phyloP scores from a whole-genome alignment of 2,888 invertebrate genomes.

The Augochlorella aurata region DNA sequence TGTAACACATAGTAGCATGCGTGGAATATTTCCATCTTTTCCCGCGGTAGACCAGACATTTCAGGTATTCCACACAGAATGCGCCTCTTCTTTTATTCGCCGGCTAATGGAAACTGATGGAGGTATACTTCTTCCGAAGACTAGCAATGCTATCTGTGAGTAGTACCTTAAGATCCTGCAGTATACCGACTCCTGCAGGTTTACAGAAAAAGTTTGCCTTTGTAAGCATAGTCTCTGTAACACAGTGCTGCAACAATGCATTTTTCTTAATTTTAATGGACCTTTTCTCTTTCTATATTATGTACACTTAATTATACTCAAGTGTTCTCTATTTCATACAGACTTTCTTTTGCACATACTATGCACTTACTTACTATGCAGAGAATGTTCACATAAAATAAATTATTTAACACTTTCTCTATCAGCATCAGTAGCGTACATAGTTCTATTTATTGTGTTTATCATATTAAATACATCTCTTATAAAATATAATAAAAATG shows the following conservation, averaged over 20 bases:
- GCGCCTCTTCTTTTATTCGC: not conserved
- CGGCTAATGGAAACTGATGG: constrained; percentile 1
- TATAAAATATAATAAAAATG: too few relatives aligned
- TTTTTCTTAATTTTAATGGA: too few relatives aligned
- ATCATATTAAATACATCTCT: too few relatives aligned
- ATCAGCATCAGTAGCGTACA: too few relatives aligned
- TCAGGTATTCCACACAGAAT: not conserved
- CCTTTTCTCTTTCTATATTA: too few relatives aligned
- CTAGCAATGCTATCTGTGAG: not conserved
- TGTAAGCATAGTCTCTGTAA: not conserved
- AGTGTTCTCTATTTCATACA: not conserved
- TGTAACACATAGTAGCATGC: not conserved
- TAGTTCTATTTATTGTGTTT: too few relatives aligned
- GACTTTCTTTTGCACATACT: too few relatives aligned
- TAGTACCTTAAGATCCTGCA: not conserved
- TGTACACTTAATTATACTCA: not conserved
- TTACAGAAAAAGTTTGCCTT: not conserved
- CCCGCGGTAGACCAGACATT: not conserved
- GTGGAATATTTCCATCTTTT: not conserved
- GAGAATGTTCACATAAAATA: too few relatives aligned
- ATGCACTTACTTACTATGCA: too few relatives aligned
- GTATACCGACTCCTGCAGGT: not conserved
- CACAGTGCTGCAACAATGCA: not conserved
- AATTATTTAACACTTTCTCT: too few relatives aligned
- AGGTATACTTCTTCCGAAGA: not conserved